Evolutionary conservation across 2,113 vertebrate species (phyloP).

Genomic region (Odontophorus gujanensis): DNA sequence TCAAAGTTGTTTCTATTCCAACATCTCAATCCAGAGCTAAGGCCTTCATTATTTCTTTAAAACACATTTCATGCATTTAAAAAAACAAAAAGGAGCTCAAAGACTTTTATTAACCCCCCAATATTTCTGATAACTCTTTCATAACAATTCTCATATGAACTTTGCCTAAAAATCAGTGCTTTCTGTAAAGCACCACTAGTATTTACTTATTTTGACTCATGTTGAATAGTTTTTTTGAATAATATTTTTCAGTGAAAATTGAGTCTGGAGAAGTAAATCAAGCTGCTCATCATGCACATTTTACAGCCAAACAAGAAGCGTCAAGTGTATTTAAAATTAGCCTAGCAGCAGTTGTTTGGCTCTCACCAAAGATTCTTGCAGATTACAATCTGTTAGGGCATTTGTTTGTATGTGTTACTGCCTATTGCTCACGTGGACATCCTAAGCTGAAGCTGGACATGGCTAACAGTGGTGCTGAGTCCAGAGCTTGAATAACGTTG

Average conservation of each 20-base stretch:
- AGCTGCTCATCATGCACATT: not conserved
- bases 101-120: not conserved
- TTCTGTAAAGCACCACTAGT: not conserved
- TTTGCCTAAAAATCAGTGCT: not conserved
- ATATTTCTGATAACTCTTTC: not conserved
- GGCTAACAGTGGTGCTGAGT: not conserved
- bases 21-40: not conserved
- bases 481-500: not conserved
- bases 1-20: not conserved
- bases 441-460: not conserved
- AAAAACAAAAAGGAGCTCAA: not conserved
- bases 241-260: not conserved
- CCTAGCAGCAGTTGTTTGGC: not conserved
- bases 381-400: not conserved
- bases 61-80: not conserved
- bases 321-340: not conserved
- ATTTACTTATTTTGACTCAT: not conserved
- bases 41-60: not conserved
- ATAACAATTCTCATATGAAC: not conserved
- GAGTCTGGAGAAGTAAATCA: not conserved
- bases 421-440: fast-evolving
- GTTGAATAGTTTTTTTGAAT: not conserved
- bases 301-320: not conserved
- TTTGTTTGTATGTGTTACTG: fast-evolving
- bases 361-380: not conserved